Evolutionary conservation across 2,113 vertebrate genomes (phyloP).

Genomic region (Dicentrarchus labrax): DNA sequence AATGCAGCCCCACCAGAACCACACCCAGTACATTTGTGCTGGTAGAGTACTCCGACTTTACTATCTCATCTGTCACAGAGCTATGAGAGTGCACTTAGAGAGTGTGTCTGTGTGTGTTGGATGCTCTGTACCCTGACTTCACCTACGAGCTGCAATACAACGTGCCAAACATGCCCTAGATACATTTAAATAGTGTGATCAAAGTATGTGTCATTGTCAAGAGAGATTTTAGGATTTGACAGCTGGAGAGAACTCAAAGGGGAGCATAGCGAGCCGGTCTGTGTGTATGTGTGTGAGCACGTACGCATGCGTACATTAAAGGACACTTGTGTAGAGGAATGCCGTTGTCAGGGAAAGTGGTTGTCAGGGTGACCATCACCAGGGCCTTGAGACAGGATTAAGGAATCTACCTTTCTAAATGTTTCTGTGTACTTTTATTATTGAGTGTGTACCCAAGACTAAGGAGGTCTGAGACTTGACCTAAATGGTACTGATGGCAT

Average conservation of each 20-base stretch:
- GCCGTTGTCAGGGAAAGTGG: constrained; percentile 34
- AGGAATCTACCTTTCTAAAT: constrained; percentile 21
- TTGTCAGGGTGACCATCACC: constrained; percentile 60
- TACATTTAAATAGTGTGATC: constrained; percentile 66
- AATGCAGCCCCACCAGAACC: constrained; percentile 62
- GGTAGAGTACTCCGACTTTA: constrained; percentile 17
- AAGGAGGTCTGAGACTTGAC: background rate
- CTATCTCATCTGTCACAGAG: constrained; percentile 49
- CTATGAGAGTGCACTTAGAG: constrained; percentile 21
- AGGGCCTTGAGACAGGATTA: constrained; percentile 30
- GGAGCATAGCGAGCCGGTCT: background rate
- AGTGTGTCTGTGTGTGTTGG: constrained; percentile 6
- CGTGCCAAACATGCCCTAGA: constrained; percentile 64
- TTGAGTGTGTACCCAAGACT: background rate
- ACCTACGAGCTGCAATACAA: constrained; percentile 37
- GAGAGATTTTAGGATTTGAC: constrained; percentile 28
- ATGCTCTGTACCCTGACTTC: constrained; percentile 16
- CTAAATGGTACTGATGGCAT: constrained; percentile 26
- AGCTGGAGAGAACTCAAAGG: constrained; percentile 21
- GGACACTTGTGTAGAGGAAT: constrained; percentile 36
- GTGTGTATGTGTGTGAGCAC: background rate
- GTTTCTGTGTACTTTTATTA: background rate
- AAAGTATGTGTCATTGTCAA: constrained; percentile 51
- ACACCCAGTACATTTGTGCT: constrained; percentile 64
- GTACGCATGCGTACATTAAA: constrained; percentile 11